phyloP scores from a whole-genome alignment of 2,888 invertebrate genomes.

The Phymatocera aterrima region DNA sequence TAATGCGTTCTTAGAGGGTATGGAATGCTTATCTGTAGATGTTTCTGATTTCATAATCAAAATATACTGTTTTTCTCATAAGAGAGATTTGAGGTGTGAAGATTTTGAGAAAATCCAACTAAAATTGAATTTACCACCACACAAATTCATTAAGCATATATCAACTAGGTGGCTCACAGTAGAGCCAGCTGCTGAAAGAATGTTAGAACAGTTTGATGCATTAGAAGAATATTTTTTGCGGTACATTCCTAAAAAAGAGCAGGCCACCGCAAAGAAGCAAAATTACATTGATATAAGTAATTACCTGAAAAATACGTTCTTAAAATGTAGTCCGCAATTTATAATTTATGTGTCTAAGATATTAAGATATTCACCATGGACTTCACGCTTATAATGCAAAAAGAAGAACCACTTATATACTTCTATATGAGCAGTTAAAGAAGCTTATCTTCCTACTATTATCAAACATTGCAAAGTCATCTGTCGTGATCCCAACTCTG shows the following conservation, averaged over 20 bases:
- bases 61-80: conserved; percentile 49
- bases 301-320: conserved; percentile 26
- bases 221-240: conserved; percentile 44
- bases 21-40: conserved; percentile 8
- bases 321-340: conserved; percentile 14
- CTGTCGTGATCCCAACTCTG: background rate
- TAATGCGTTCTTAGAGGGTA: conserved; percentile 6
- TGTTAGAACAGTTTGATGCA: conserved; percentile 46
- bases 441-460: background rate
- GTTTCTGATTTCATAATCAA: conserved; percentile 49
- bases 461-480: background rate
- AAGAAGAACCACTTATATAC: conserved; percentile 51
- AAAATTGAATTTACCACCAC: conserved; percentile 29
- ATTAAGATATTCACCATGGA: conserved; percentile 41
- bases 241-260: conserved; percentile 26
- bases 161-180: conserved; percentile 48
- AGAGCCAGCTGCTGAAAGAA: conserved; percentile 43
- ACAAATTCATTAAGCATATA: conserved; percentile 47
- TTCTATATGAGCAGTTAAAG: conserved; percentile 42
- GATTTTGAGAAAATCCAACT: conserved; percentile 47
- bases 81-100: conserved; percentile 45
- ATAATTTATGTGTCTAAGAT: conserved; percentile 3
- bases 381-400: conserved; percentile 49
- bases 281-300: conserved; percentile 39
- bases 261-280: conserved; percentile 15